These are phyloP conservation scores for Oreochromis grahami DNA, from an alignment of 2,797 vertebrate genomes.

Conservation along the genomic window DNA sequence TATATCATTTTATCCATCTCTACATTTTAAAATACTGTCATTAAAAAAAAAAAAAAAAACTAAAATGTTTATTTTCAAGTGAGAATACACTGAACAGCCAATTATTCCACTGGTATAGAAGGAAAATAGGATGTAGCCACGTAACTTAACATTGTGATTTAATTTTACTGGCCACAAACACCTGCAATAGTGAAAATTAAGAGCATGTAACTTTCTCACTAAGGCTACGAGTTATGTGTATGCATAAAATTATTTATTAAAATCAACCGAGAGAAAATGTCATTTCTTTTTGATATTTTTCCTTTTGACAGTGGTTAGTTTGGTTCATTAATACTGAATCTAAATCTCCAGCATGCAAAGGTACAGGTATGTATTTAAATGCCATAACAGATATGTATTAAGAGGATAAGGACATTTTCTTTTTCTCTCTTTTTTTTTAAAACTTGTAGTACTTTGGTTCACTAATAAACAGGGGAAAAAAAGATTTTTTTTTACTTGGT, in stretches of 20 bases:
- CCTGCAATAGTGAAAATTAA: background rate
- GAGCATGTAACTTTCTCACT: background rate
- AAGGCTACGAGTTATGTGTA: background rate
- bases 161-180: background rate
- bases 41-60: background rate
- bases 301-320: background rate
- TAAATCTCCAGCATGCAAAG: background rate
- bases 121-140: background rate
- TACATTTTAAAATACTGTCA: background rate
- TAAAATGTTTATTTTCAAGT: background rate
- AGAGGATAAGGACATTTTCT: background rate
- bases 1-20: background rate
- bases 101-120: background rate
- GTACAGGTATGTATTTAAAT: background rate
- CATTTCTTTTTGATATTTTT: background rate
- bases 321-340: background rate
- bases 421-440: too few species aligned
- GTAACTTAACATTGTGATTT: background rate
- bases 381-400: background rate
- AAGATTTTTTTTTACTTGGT: background rate
- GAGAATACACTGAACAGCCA: background rate
- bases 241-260: background rate
- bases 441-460: background rate
- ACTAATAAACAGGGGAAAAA: background rate
- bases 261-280: background rate